phyloP scores from a whole-genome alignment of 2,888 invertebrate species.

The Ornithoptera alexandrae region DNA sequence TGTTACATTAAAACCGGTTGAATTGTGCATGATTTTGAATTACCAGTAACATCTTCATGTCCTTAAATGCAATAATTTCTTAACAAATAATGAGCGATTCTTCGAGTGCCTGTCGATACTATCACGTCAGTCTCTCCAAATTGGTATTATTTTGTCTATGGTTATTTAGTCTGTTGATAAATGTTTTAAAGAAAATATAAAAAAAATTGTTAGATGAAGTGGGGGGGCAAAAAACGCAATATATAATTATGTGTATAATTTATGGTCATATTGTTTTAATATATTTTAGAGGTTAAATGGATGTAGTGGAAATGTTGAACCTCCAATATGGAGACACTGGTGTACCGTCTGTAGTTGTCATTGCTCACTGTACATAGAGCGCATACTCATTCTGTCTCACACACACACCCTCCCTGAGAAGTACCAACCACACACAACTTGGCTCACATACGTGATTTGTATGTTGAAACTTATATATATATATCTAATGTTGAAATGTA shows the following conservation, averaged over 20 bases:
- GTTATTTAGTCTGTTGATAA: no score
- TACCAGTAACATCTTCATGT: slow-evolving; percentile 19
- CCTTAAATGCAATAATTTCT: slow-evolving; percentile 14
- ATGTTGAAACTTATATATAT: slow-evolving; percentile 49
- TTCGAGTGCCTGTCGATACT: slow-evolving; percentile 41
- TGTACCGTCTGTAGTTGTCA: slow-evolving; percentile 29
- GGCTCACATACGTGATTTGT: slow-evolving; percentile 55
- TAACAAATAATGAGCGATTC: slow-evolving; percentile 33
- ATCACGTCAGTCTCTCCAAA: slow-evolving; percentile 1
- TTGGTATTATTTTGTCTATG: no score
- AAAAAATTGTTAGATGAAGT: no score
- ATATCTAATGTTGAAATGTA: slow-evolving; percentile 72
- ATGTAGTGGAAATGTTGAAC: no score
- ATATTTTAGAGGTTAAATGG: no score
- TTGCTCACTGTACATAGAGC: slow-evolving; percentile 42
- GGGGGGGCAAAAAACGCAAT: no score
- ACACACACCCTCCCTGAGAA: slow-evolving; percentile 34
- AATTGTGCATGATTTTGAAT: no score
- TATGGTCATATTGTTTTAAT: no score
- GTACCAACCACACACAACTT: slow-evolving; percentile 46
- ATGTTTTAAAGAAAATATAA: no score
- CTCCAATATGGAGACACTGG: neutral
- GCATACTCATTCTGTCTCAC: neutral
- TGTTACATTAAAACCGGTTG: no score
- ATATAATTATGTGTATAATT: no score